Evolutionary conservation across 2,888 invertebrate species (phyloP).

Genomic region (Andrena flavipes): DNA sequence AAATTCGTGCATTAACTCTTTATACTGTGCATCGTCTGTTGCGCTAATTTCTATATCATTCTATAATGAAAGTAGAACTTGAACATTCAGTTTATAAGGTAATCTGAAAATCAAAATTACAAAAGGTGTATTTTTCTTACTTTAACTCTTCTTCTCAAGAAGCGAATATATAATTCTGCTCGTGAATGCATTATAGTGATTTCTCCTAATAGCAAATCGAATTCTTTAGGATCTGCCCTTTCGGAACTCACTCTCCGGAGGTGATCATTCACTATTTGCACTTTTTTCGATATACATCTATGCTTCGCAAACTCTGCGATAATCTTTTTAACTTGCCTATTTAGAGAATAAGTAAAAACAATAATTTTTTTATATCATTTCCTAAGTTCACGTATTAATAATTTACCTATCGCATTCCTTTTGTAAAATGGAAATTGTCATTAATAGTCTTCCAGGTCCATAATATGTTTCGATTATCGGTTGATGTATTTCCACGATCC

Average conservation of each 20-base stretch:
- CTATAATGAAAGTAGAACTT: conserved; percentile 79
- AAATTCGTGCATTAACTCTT: conserved; percentile 85
- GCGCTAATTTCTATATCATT: conserved; percentile 88
- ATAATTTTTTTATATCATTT: background rate
- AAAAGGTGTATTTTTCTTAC: conserved; percentile 85
- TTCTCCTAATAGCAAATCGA: conserved; percentile 95
- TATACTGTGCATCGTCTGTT: conserved; percentile 85
- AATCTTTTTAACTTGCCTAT: conserved; percentile 86
- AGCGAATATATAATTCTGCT: conserved; percentile 95
- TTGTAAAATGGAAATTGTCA: conserved; percentile 90
- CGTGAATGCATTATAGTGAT: conserved; percentile 96
- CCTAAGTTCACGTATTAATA: conserved; percentile 48
- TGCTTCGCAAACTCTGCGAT: conserved; percentile 90
- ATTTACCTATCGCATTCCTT: conserved; percentile 91
- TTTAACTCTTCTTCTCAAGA: conserved; percentile 91
- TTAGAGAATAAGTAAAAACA: conserved; percentile 12
- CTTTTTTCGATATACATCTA: conserved; percentile 88
- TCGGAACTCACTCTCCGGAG: conserved; percentile 85
- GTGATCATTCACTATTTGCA: conserved; percentile 88
- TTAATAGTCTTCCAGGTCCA: conserved; percentile 91
- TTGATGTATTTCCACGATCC: conserved; percentile 94
- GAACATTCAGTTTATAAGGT: background rate
- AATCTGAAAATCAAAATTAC: background rate
- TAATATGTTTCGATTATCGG: conserved; percentile 96
- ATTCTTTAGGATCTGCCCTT: conserved; percentile 91